Conservation (phyloP, 1,140 invertebrate species). For the Gonioctena quinquepunctata region DNA sequence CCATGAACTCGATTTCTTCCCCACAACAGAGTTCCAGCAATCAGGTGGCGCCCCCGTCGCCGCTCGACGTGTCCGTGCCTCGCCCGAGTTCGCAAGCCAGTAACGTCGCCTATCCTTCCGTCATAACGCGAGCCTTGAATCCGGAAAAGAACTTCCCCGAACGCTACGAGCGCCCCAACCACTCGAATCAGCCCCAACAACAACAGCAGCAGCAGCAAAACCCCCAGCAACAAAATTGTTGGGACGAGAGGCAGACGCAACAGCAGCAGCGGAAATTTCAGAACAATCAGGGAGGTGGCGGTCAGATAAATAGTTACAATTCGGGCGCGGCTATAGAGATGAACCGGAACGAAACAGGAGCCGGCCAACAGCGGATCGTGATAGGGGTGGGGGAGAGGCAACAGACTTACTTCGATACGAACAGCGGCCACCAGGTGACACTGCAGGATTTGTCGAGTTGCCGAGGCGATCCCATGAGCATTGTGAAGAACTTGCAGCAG, state of each 20-base stretch:
- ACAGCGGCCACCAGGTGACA: constrained; percentile 56
- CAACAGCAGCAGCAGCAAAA: background rate
- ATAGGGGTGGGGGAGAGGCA: constrained; percentile 40
- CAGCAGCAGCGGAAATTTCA: background rate
- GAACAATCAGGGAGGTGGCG: background rate
- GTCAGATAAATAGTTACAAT: constrained; percentile 33
- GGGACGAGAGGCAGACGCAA: constrained; percentile 55
- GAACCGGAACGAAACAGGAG: background rate
- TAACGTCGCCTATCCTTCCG: constrained; percentile 71
- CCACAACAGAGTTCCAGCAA: constrained; percentile 67
- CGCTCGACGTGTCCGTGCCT: constrained; percentile 69
- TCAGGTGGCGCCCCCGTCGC: constrained; percentile 67
- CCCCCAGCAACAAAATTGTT: constrained; percentile 58
- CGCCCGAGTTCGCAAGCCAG: constrained; percentile 64
- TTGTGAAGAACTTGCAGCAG: constrained; percentile 72
- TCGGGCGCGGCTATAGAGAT: constrained; percentile 17
- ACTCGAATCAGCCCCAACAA: constrained; percentile 48
- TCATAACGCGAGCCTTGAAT: constrained; percentile 71
- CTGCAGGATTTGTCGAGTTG: constrained; percentile 73
- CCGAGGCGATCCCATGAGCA: constrained; percentile 73
- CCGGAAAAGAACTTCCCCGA: constrained; percentile 65
- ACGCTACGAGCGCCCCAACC: constrained; percentile 63
- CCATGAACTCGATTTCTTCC: constrained; percentile 71
- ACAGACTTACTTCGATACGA: constrained; percentile 62
- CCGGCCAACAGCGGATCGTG: constrained; percentile 20